These are phyloP conservation scores for Tenthredo mesomela DNA, from an alignment of 2,888 invertebrate species.

Conservation along the genomic window DNA sequence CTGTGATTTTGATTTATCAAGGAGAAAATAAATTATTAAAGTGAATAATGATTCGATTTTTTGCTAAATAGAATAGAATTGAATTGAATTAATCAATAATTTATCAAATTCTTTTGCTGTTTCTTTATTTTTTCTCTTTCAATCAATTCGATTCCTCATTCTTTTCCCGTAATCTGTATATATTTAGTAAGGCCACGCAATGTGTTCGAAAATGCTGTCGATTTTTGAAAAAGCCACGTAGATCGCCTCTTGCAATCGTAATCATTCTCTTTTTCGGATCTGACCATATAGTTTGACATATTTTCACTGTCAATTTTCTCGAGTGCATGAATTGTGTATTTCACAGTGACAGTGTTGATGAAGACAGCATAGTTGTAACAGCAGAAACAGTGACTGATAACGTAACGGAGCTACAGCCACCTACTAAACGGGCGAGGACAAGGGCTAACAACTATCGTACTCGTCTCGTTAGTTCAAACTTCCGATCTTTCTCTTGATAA, in stretches of 20 bases:
- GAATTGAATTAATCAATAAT: no score
- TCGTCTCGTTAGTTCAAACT: not conserved
- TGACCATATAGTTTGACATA: not conserved
- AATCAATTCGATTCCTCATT: no score
- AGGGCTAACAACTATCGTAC: not conserved
- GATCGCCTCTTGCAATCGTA: not conserved
- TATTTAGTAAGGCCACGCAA: not conserved
- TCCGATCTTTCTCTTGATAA: not conserved
- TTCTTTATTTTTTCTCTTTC: no score
- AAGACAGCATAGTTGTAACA: not conserved
- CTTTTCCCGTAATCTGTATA: not conserved
- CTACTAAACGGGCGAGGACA: constrained; percentile 1
- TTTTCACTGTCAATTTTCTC: not conserved
- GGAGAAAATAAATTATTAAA: no score
- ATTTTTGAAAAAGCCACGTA: not conserved
- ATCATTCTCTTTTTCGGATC: not conserved
- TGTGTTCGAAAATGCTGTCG: not conserved
- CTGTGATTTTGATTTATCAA: no score
- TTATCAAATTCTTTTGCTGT: no score
- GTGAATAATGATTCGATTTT: no score
- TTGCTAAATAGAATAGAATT: no score
- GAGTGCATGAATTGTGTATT: not conserved
- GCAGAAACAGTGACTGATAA: not conserved
- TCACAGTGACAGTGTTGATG: not conserved
- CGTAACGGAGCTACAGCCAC: not conserved